Evolutionary conservation across 2,113 vertebrate species (phyloP), one percentile per base, ranked within the genome.

Genomic region (Sardina pilchardus): DNA sequence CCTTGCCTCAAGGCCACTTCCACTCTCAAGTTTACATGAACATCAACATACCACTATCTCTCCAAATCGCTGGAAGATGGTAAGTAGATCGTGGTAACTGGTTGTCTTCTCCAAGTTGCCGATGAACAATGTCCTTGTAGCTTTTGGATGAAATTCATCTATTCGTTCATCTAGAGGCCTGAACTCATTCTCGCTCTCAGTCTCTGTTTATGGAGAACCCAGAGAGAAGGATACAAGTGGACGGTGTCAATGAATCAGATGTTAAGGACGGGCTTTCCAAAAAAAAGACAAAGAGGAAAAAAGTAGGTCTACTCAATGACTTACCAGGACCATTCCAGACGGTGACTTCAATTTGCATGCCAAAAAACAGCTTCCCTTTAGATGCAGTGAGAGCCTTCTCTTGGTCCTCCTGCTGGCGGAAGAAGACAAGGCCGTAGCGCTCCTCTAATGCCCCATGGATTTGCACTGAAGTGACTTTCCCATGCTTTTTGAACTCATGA

Each of bases 401-500:
- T 94, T 99, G 98, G 94, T 99, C 98, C 92, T 99, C 98, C 94
- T 99, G 97, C 89, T 99, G 98, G 30, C 98, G 97, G 89, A 99
- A 99, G 94, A 99, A 99, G 24, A 99, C 98, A 83, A 99, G 95
- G 14, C 98, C 98, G 34, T 98, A 99, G 14, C 98, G 96, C 26
- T 99, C 98, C 92, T 99, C 98, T 6, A 96, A 98, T 30, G 97
- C 94, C 10, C 98, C 98, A 0, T 99, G 98, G 88, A 99, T 99
- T 93, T 99, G 98, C 84, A 99, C 98, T 0, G 98, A 99, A 0
- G 98, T 99, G 91, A 99, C 98, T 93, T 99, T 99, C 44, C 98
- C 98, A 30, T 99, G 98, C 89, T 99, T 99, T 94, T 99, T 99
- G 93, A 99, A 99, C 90, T 99, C 98, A 10, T 99, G 98, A 93